Base-by-base conservation (phyloP, 2,113 vertebrate species). In the Phalacrocorax pelagicus region DNA sequence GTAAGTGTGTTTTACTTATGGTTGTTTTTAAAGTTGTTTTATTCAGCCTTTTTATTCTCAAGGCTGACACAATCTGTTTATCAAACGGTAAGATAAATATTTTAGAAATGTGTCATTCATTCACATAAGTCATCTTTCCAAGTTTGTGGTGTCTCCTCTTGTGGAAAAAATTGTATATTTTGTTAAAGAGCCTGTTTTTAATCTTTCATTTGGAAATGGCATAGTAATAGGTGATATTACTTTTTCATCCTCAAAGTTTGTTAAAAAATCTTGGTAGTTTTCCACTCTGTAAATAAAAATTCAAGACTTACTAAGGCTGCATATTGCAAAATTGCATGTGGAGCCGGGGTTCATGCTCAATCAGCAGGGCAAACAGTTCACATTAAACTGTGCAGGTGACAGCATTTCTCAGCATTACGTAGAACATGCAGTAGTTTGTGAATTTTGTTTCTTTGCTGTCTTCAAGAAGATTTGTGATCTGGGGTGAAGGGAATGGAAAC, bases 61-160 rank as follows among this genome's bases (percentile, higher is more conserved):
- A 88, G 75, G 32, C 81, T 95, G 90, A 94, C 85, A 77, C 62
- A 88, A 93, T 90, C 58, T 93, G 63, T 95, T 96, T 94, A 86
- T 86, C 40, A 42, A 83, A 55, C 0, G 0, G 66, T 66, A 90
- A 88, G 71, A 83, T n/a, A 94, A 96, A 74, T 94, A 83, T 77
- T 96, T 83, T 70, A 30, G 38, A 88, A 85, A 19, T 55, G 49
- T 4, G 19, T 92, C 72, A 67, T 62, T 93, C 75, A 70, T 69
- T 96, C 93, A 69, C 58, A 8, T 91, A 88, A 93, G 52, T 91
- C 66, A 85, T 85, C 70, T 87, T 77, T 55, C 54, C 75, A 46
- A 75, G 44, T 88, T 75, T 69, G 52, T 82, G 34, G 34, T 72
- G 57, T 65, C 58, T 85, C 22, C 55, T 81, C 61, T 63, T 38